Percentiles rank a stretch among this genome's conserved stretches.
Evolutionary conservation across 2,797 vertebrate genomes (phyloP).

Genomic region (Margarornis squamiger): DNA sequence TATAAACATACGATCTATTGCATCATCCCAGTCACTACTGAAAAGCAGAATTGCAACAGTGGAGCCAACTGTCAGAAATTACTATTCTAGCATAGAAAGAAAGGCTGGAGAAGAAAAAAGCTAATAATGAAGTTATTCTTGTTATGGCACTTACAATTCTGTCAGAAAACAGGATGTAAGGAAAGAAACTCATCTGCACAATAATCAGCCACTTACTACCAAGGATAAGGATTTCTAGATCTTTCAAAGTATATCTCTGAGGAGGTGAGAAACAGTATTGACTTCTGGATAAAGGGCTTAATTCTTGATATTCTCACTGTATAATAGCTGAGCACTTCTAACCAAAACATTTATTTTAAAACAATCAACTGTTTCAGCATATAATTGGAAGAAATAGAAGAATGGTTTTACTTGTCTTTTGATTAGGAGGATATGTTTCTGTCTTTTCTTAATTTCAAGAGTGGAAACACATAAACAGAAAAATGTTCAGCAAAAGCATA

Average conservation of each 20-base stretch:
- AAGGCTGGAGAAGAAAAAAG: not conserved
- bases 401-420: not conserved
- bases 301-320: not conserved
- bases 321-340: not conserved
- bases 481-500: not conserved
- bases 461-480: not conserved
- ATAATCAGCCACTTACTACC: not conserved
- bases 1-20: not conserved
- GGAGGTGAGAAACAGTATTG: not conserved
- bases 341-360: not conserved
- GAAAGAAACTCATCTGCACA: not conserved
- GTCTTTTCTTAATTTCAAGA: not conserved
- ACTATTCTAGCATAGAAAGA: not conserved
- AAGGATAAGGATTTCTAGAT: not conserved
- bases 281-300: not conserved
- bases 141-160: not conserved
- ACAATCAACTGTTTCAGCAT: not conserved
- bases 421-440: not conserved
- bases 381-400: not conserved
- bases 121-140: not conserved
- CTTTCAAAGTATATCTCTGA: not conserved
- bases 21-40: not conserved
- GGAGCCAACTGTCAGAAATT: not conserved
- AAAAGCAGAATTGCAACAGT: not conserved
- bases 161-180: not conserved